Evolutionary conservation across 2,113 vertebrate species (phyloP).

Genomic region (Dermatemys mawii): DNA sequence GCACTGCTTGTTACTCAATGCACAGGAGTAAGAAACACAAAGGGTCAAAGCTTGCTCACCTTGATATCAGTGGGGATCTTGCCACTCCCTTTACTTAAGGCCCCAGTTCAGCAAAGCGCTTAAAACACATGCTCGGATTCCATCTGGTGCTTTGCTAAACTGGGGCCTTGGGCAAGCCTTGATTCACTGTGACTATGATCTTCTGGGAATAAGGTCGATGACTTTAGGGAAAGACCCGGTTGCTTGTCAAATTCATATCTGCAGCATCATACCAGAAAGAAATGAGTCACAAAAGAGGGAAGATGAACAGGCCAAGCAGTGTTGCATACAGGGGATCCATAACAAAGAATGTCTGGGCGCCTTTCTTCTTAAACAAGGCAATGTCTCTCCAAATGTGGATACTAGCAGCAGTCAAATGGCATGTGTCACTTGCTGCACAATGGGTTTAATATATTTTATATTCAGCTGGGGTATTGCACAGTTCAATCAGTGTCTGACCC

Average conservation of each 20-base stretch:
- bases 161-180: not conserved
- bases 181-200: not conserved
- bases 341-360: not conserved
- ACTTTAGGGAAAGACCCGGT: not conserved
- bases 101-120: not conserved
- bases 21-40: not conserved
- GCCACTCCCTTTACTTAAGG: not conserved
- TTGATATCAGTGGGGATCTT: accelerated
- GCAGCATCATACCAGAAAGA: not conserved
- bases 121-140: not conserved
- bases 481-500: not conserved
- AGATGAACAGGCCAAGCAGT: not conserved
- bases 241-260: not conserved
- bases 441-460: not conserved
- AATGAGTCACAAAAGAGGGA: not conserved
- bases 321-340: not conserved
- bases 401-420: not conserved
- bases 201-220: not conserved
- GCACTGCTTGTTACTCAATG: not conserved
- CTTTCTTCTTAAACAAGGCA: not conserved
- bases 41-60: not conserved
- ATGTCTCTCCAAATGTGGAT: not conserved
- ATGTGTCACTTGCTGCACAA: not conserved
- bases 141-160: not conserved
- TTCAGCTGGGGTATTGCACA: not conserved